Evolutionary conservation across 2,888 invertebrate species (phyloP).

Genomic region (Rhogogaster chlorosoma): DNA sequence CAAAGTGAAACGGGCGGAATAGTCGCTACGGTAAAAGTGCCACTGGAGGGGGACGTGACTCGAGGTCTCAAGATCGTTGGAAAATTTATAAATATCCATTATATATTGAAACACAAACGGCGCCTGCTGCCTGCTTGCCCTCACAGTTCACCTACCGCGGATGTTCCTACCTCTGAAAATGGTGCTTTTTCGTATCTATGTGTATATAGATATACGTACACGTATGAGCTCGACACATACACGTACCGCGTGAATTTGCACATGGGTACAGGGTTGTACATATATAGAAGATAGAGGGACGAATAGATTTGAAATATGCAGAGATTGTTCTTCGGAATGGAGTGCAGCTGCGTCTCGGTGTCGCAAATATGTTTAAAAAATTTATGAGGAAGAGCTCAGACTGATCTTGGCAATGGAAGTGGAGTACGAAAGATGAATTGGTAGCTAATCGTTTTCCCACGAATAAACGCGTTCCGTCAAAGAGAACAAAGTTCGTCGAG

Average conservation of each 20-base stretch:
- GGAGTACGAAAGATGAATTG: neutral
- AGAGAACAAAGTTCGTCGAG: neutral
- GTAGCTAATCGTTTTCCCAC: neutral
- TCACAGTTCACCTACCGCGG: conserved; percentile 20
- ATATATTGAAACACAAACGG: conserved; percentile 64
- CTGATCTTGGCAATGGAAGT: neutral
- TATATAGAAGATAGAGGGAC: conserved; percentile 51
- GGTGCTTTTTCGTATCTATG: neutral
- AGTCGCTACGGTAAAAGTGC: conserved; percentile 61
- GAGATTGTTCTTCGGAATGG: conserved; percentile 72
- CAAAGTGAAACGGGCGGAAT: conserved; percentile 70
- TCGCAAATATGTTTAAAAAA: conserved; percentile 36
- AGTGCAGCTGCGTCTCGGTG: conserved; percentile 69
- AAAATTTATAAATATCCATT: conserved; percentile 72
- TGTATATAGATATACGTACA: conserved; percentile 6
- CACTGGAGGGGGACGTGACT: conserved; percentile 53
- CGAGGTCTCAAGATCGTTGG: conserved; percentile 57
- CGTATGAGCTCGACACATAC: neutral
- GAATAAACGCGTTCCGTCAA: neutral
- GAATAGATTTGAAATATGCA: conserved; percentile 74
- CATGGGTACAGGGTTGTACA: neutral
- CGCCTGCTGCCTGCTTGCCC: conserved; percentile 36
- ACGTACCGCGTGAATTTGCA: neutral
- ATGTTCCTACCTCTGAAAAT: conserved; percentile 27
- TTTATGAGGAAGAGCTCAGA: conserved; percentile 19